Percentiles rank a stretch among this genome's conserved stretches.
phyloP scores from a whole-genome alignment of 2,888 invertebrate species.

The Brenthis daphne region DNA sequence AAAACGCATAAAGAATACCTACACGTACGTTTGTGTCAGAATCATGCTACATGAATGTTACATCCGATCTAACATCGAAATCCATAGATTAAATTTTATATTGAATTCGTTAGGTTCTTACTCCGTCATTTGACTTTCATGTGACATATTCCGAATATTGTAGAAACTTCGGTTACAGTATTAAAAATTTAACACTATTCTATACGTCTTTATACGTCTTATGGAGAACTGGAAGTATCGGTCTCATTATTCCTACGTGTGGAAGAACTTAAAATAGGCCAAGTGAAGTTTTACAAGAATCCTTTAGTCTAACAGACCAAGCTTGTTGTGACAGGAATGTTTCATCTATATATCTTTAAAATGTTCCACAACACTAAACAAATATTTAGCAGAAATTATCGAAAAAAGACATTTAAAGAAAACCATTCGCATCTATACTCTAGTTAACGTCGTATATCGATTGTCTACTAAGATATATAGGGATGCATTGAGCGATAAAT shows the following conservation, averaged over 20 bases:
- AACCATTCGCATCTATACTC: too few relatives aligned
- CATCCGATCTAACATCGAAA: conserved; percentile 16
- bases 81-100: conserved; percentile 12
- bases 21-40: neutral
- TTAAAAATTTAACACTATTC: neutral
- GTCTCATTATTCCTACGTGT: too few relatives aligned
- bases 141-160: conserved; percentile 1
- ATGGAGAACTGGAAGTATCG: too few relatives aligned
- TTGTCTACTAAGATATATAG: neutral
- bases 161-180: conserved; percentile 8
- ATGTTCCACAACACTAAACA: too few relatives aligned
- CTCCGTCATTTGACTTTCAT: conserved; percentile 11
- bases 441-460: neutral
- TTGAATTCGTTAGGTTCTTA: conserved; percentile 3
- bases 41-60: conserved; percentile 19
- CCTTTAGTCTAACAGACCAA: too few relatives aligned
- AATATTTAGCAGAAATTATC: too few relatives aligned
- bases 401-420: too few relatives aligned
- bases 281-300: too few relatives aligned
- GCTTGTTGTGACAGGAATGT: too few relatives aligned
- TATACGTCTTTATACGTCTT: too few relatives aligned
- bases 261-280: too few relatives aligned
- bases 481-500: neutral
- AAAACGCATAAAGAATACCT: conserved; percentile 1
- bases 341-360: too few relatives aligned